Evolutionary conservation across 2,113 vertebrate genomes (phyloP), one percentile per base, ranked within the genome.

Genomic region (Chaetodon auriga): DNA sequence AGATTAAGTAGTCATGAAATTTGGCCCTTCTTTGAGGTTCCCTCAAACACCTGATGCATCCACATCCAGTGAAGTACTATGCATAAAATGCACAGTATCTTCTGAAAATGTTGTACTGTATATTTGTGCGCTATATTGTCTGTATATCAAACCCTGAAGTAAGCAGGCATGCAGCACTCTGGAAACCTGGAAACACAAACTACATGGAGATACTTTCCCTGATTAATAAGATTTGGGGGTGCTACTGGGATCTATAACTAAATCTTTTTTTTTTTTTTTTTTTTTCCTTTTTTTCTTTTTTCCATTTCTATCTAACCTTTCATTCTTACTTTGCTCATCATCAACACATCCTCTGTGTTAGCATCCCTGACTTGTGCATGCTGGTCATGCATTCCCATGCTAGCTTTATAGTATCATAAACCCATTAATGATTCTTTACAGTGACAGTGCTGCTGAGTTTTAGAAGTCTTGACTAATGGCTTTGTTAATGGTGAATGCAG

Each of bases 21-120:
- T 85, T 91, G 90, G 87, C 84, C 89, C 87, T 78, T 85, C 51
- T 74, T 62, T 73, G 21, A 81, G 49, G 41, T 81, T 75, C 68
- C 66, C 82, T 80, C 51, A 61, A 72, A 46, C 61, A 63, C 79
- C 62, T 30, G 38, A 21, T 46, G 10, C 45, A 19, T 66, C 60
- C 68, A 77, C 55, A 30, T 38, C 55, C 74, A 80, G 62, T 75
- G 53, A 65, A 75, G 13, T 9, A 78, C 16, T 13, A 30, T 73
- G 63, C 60, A 66, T 53, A 61, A 66, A 78, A 64, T 73, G 45
- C 53, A 72, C 18, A 64, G 41, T 35, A 23, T 63, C 55, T 12
- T 43, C 68, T 80, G 36, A 55, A 61, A 25, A 60, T 30, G 1
- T 30, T 30, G 30, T 65, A 55, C 30, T 63, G 38, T 61, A 60